phyloP scores from a whole-genome alignment of 2,797 vertebrate genomes.

The Botia kubotai region DNA sequence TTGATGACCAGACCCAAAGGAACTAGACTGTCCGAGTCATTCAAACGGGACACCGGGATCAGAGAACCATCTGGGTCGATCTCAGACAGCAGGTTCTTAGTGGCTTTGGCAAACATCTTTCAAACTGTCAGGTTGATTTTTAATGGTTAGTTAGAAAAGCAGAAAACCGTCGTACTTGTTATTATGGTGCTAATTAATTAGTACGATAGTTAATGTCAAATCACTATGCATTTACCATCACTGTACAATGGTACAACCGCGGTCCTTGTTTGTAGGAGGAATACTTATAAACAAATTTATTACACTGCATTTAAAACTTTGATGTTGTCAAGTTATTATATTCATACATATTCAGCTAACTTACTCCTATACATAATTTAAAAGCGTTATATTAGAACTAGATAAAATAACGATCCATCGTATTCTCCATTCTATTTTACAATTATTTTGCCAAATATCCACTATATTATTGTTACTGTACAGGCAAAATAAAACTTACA shows the following conservation, averaged over 20 bases:
- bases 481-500: not conserved
- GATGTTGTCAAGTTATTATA: too few species aligned
- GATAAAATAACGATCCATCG: too few species aligned
- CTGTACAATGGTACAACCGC: too few species aligned
- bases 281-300: too few species aligned
- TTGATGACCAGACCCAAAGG: conserved; percentile 87
- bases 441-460: too few species aligned
- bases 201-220: too few species aligned
- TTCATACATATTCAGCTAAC: not conserved
- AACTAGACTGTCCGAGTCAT: conserved; percentile 81
- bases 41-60: conserved; percentile 85
- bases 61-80: conserved; percentile 83
- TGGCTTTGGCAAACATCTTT: conserved; percentile 91
- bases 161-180: not conserved
- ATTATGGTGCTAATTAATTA: too few species aligned
- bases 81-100: conserved; percentile 88
- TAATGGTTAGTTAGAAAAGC: not conserved
- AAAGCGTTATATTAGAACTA: not conserved
- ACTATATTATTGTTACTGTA: too few species aligned
- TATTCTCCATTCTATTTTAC: too few species aligned
- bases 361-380: not conserved
- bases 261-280: too few species aligned
- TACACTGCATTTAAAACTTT: too few species aligned
- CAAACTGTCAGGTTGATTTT: conserved; percentile 6
- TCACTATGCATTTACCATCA: too few species aligned